Evolutionary conservation across 2,888 invertebrate species (phyloP).

Genomic region (Lasioglossum calceatum): DNA sequence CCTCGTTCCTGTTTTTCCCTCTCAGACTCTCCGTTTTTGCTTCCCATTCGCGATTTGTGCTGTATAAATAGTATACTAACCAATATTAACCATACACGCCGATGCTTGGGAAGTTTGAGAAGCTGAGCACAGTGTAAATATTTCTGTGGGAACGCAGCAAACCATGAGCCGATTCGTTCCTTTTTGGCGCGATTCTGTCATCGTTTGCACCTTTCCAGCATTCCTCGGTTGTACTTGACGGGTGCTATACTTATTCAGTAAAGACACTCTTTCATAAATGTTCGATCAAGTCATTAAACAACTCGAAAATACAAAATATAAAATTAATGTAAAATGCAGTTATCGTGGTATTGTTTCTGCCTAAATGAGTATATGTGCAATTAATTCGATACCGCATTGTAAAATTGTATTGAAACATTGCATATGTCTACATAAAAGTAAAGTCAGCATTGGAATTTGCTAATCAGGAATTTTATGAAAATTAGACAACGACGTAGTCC

Average conservation of each 20-base stretch:
- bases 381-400: not conserved
- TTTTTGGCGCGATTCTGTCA: not conserved
- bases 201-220: not conserved
- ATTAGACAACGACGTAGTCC: not conserved
- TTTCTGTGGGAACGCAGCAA: not conserved
- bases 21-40: not conserved
- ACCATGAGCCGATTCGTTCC: not conserved
- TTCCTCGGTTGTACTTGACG: not conserved
- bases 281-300: not conserved
- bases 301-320: not conserved
- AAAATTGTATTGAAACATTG: not conserved
- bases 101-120: not conserved
- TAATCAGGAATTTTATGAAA: not conserved
- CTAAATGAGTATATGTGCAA: not conserved
- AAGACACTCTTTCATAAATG: not conserved
- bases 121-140: not conserved
- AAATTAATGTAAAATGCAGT: not conserved
- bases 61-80: slow-evolving; percentile 20
- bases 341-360: not conserved
- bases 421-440: not conserved
- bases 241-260: not conserved
- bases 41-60: not conserved
- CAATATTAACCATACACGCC: not conserved
- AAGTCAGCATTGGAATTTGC: not conserved
- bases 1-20: not conserved